Percentiles rank a stretch among this genome's conserved stretches.
These are phyloP conservation scores for Sebastes hubbsi DNA, from an alignment of 2,797 vertebrate species.

Conservation along the genomic window DNA sequence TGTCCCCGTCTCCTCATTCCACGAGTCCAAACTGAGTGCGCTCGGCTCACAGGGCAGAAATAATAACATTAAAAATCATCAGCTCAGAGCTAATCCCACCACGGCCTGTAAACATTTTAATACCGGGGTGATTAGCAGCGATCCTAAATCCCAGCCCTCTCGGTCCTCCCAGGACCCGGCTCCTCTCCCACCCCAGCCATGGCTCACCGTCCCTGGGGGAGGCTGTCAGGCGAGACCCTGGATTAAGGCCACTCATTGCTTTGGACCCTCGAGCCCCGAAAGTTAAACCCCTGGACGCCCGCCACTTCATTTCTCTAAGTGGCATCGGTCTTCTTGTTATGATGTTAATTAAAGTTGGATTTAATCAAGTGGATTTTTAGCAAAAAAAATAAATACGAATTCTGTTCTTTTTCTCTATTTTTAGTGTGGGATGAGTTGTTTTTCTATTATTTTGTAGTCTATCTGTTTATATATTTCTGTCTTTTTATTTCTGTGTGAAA, in stretches of 20 bases:
- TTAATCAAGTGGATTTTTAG: conserved; percentile 70
- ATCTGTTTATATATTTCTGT: conserved; percentile 1
- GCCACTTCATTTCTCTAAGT: conserved; percentile 79
- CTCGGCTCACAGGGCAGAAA: conserved; percentile 44
- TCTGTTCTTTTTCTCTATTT: conserved; percentile 1
- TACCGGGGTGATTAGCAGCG: conserved; percentile 69
- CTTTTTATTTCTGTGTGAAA: conserved; percentile 47
- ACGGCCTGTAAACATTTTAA: conserved; percentile 73
- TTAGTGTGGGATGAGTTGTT: conserved; percentile 6
- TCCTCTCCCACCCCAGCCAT: conserved; percentile 34
- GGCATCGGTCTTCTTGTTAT: conserved; percentile 63
- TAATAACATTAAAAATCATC: conserved; percentile 75
- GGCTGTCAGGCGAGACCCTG: conserved; percentile 65
- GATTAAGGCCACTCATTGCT: conserved; percentile 78
- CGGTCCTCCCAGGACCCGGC: conserved; percentile 21
- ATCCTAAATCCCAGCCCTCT: conserved; percentile 55
- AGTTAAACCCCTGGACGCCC: conserved; percentile 72
- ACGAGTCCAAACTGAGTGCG: conserved; percentile 12
- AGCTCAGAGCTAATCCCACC: conserved; percentile 73
- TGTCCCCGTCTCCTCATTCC: neutral
- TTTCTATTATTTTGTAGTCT: neutral
- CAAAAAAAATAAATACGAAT: neutral
- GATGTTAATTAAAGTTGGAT: conserved; percentile 78
- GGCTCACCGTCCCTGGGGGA: conserved; percentile 64
- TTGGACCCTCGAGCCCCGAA: conserved; percentile 59